Evolutionary conservation across 2,113 vertebrate genomes (phyloP).

Genomic region (Setophaga petechia): DNA sequence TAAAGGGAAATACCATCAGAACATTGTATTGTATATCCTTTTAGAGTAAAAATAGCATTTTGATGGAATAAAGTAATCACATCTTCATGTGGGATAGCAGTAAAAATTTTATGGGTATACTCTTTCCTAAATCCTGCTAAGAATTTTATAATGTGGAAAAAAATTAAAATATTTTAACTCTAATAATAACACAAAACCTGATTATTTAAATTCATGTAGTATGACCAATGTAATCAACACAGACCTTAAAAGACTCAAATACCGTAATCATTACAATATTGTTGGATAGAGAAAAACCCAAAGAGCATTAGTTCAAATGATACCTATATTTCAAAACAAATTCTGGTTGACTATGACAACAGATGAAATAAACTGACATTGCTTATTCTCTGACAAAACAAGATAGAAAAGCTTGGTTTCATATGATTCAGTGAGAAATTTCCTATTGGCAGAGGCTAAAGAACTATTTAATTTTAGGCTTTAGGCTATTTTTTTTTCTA

Average conservation of each 20-base stretch:
- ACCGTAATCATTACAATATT: not conserved
- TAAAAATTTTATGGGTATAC: not conserved
- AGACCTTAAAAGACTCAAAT: not conserved
- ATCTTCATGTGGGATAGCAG: not conserved
- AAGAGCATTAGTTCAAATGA: not conserved
- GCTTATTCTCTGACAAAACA: not conserved
- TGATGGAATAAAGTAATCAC: not conserved
- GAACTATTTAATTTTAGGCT: not conserved
- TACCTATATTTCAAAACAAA: not conserved
- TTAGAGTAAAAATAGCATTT: not conserved
- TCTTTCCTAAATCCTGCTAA: not conserved
- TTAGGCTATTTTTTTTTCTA: not conserved
- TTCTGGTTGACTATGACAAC: not conserved
- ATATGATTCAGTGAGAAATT: not conserved
- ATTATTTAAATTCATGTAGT: not conserved
- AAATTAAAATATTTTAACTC: not conserved
- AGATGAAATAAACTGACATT: not conserved
- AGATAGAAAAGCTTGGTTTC: not conserved
- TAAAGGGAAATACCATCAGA: not conserved
- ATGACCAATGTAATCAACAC: accelerated
- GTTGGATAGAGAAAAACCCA: accelerated
- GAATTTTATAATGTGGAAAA: not conserved
- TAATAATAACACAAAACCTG: not conserved
- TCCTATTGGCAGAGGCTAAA: not conserved
- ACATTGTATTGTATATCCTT: not conserved